Conservation (phyloP, 2,113 vertebrate species). For the Eclectus roratus region DNA sequence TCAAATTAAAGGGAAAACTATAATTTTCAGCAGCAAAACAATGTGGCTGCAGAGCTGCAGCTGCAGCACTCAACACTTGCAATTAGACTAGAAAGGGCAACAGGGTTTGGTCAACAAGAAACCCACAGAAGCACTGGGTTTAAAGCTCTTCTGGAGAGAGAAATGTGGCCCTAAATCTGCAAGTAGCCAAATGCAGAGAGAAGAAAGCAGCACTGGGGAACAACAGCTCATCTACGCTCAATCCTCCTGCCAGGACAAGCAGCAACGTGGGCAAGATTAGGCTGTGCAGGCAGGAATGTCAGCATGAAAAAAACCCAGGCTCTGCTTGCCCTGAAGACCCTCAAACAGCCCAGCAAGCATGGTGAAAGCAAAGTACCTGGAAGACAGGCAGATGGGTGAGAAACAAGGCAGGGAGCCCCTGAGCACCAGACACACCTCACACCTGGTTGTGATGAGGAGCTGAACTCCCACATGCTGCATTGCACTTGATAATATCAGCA, state of each 20-base stretch:
- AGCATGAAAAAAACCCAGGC: neutral
- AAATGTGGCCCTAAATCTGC: neutral
- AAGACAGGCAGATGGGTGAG: neutral
- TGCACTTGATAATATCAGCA: slow-evolving; percentile 59
- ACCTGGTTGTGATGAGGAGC: slow-evolving; percentile 23
- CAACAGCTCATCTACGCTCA: neutral
- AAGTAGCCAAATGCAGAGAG: neutral
- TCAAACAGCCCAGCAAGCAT: neutral
- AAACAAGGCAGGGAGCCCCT: slow-evolving; percentile 12
- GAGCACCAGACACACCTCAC: slow-evolving; percentile 10
- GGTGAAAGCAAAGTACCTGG: neutral
- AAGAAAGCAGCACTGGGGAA: neutral
- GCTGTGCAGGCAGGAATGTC: neutral
- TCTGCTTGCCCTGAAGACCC: neutral
- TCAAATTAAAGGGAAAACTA: neutral
- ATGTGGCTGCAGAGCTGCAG: neutral
- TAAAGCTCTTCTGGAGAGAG: neutral
- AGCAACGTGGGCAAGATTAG: neutral
- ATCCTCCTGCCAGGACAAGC: neutral
- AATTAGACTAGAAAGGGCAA: neutral
- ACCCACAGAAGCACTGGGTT: neutral
- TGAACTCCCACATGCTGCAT: slow-evolving; percentile 30
- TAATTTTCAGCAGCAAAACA: slow-evolving; percentile 8
- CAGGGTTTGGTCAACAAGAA: neutral
- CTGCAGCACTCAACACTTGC: neutral